These are phyloP conservation scores for Haliclystus octoradiatus DNA, from an alignment of 30 jellyfish, hydroid and myxozoan species.

Conservation along the genomic window DNA sequence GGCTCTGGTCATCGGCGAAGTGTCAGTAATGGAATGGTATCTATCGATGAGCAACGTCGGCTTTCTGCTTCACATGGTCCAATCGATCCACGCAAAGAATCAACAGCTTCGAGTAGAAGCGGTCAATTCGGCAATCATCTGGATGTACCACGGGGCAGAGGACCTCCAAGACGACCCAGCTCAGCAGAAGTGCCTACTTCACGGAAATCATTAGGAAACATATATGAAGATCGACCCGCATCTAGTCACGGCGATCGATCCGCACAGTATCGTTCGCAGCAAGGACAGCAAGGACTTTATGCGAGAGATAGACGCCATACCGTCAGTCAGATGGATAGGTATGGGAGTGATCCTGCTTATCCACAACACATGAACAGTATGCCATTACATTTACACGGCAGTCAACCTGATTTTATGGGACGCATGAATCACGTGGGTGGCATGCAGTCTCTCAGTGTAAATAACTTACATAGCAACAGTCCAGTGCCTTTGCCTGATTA, in stretches of 20 bases:
- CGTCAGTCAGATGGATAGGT: not conserved
- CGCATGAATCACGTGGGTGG: not conserved
- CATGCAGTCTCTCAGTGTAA: not conserved
- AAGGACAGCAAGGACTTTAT: not conserved
- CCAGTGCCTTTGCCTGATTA: not conserved
- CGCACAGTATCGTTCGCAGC: not conserved
- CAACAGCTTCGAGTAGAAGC: not conserved
- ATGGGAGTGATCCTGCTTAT: not conserved
- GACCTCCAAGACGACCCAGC: not conserved
- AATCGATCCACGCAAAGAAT: not conserved
- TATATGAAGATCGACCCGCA: not conserved
- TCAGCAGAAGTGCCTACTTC: not conserved
- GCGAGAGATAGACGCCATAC: not conserved
- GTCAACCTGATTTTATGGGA: not conserved
- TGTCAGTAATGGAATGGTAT: not conserved
- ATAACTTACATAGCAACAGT: not conserved
- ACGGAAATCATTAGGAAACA: not conserved
- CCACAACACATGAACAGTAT: not conserved
- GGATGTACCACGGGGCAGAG: not conserved
- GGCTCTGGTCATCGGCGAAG: not conserved
- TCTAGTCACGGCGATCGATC: conserved; percentile 1
- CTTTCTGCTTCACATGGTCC: not conserved
- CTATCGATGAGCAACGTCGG: not conserved
- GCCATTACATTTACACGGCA: not conserved
- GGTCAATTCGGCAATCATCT: not conserved